Base-by-base conservation (phyloP, 2,888 invertebrate species). In the Mimumesa dahlbomi region DNA sequence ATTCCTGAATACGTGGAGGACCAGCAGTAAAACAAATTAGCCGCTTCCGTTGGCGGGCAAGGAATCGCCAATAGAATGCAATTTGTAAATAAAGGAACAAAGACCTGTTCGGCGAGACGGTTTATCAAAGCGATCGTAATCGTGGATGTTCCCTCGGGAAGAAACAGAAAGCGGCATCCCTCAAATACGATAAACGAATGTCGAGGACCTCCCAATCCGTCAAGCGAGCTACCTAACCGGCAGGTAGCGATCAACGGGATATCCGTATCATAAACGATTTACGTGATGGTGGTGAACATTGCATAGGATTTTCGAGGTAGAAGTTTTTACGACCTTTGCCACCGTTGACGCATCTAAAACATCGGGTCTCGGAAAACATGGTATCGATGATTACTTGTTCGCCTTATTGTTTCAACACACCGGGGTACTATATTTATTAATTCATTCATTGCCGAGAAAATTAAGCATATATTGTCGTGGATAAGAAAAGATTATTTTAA, bases 91-190 rank as follows among this genome's bases (percentile, higher is more conserved):
- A 78, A 29, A 58, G 46, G 40, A 70, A 66, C 18, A 64, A 62
- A 74, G 29, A 19, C 22, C 19, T 3, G 48, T 34, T 36, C 21
- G 42, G 31, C 29, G 48, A 13, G 61, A 49, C 48, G 58, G 54
- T 79, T 77, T 75, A 71, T 79, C 79, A 53, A 63, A 43, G 67
- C 59, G 71, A 63, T 77, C 58, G 65, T 62, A 78, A 71, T 67
- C 45, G 57, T 49, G 49, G 61, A 61, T 56, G 66, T 72, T 73
- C 61, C 48, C 71, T 61, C 6, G 56, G 71, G 65, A 56, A 16
- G 70, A 31, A 45, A 56, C 13, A 25, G 11, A 18, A 49, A 54
- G 76, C 77, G 77, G 77, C 62, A 31, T 64, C 48, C 56, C 49
- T 76, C 58, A 79, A 76, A 80, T 63, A 53, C 42, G 54, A 72